Evolutionary conservation across 2,888 invertebrate genomes (phyloP).

Genomic region (Aleiodes leptofemur): DNA sequence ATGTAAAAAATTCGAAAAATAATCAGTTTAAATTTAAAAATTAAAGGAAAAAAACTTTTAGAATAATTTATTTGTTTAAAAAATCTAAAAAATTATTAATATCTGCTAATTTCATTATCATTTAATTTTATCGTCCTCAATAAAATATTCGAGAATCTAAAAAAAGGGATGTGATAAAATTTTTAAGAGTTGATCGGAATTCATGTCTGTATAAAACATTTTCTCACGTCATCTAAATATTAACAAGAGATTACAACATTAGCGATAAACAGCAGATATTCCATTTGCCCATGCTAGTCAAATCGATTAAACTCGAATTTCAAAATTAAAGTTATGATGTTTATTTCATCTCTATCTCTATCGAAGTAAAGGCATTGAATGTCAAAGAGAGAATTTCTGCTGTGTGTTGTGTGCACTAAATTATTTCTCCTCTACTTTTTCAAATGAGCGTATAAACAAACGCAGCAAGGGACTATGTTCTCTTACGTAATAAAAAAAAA

Average conservation of each 20-base stretch:
- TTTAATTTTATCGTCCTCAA: too few species aligned
- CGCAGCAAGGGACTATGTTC: conserved; percentile 12
- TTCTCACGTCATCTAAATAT: too few species aligned
- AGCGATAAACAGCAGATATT: background rate
- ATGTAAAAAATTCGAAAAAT: too few species aligned
- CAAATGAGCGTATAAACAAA: conserved; percentile 51
- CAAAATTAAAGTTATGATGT: background rate
- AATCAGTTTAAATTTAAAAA: too few species aligned
- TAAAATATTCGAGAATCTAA: too few species aligned
- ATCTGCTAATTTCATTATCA: too few species aligned
- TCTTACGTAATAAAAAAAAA: background rate
- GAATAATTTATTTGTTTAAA: too few species aligned
- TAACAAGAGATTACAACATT: background rate
- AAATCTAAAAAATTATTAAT: too few species aligned
- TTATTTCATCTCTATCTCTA: background rate
- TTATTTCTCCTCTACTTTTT: background rate
- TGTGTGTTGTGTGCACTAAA: background rate
- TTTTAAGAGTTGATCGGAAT: too few species aligned
- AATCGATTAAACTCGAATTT: background rate
- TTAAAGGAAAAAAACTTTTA: too few species aligned
- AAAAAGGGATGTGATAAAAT: too few species aligned
- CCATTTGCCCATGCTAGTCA: background rate
- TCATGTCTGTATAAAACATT: too few species aligned
- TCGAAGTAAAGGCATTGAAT: background rate
- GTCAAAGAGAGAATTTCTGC: background rate